Evolutionary conservation across 1,140 invertebrate genomes (phyloP).

Genomic region (Listronotus bonariensis): DNA sequence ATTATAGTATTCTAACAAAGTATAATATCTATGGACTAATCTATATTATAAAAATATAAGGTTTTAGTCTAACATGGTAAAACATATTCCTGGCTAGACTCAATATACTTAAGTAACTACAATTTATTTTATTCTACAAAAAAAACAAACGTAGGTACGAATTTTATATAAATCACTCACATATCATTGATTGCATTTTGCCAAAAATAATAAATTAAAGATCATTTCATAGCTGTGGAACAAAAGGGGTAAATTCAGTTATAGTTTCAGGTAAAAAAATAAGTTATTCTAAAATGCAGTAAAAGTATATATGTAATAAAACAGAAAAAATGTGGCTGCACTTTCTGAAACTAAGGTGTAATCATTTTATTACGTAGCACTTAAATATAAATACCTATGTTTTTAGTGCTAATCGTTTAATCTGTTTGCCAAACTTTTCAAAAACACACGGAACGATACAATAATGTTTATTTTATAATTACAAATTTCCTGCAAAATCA

Average conservation of each 20-base stretch:
- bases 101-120: constrained; percentile 36
- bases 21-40: constrained; percentile 11
- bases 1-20: constrained; percentile 6
- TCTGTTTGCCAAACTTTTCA: background rate
- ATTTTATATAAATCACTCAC: constrained; percentile 6
- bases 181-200: constrained; percentile 37
- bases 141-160: constrained; percentile 5
- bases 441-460: background rate
- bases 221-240: constrained; percentile 39
- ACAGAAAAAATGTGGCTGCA: background rate
- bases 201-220: constrained; percentile 25
- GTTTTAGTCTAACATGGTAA: background rate
- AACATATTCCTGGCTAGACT: background rate
- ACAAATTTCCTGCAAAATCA: too few relatives aligned
- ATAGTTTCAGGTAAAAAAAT: background rate
- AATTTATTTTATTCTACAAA: constrained; percentile 4
- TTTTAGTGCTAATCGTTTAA: too few relatives aligned
- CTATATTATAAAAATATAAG: constrained; percentile 12
- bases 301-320: background rate
- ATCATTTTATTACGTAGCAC: background rate
- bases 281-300: constrained; percentile 3
- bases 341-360: background rate
- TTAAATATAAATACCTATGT: too few relatives aligned
- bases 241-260: constrained; percentile 17
- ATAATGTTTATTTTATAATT: too few relatives aligned